Evolutionary conservation across 2,113 vertebrate genomes (phyloP).

Genomic region (Pterocles orientalis): DNA sequence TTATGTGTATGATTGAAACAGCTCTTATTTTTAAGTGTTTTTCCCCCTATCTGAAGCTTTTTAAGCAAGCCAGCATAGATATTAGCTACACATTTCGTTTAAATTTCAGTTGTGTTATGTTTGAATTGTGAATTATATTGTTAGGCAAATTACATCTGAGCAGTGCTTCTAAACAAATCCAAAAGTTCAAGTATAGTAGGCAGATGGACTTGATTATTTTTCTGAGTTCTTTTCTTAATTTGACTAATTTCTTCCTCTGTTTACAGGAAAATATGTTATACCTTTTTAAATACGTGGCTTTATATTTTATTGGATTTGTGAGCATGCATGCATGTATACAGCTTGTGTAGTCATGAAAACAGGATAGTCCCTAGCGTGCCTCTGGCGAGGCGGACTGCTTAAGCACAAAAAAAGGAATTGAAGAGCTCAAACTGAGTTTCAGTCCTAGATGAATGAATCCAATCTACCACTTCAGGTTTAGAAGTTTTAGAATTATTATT

Average conservation of each 20-base stretch:
- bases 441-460: neutral
- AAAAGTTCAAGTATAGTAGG: accelerated
- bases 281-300: neutral
- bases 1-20: neutral
- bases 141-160: neutral
- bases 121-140: neutral
- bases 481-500: neutral
- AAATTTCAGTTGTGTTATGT: neutral
- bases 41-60: neutral
- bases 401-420: neutral
- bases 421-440: neutral
- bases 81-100: neutral
- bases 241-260: neutral
- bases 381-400: neutral
- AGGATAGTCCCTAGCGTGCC: neutral
- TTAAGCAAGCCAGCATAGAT: neutral
- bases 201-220: neutral
- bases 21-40: neutral
- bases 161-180: neutral
- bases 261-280: neutral
- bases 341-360: neutral
- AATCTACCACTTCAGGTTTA: neutral
- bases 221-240: neutral
- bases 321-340: neutral
- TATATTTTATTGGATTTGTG: neutral